A percentile compares a stretch with the other conserved stretches of the same genome.
Conservation (phyloP, 2,113 vertebrate genomes). For the Psilopsiagon aymara region DNA sequence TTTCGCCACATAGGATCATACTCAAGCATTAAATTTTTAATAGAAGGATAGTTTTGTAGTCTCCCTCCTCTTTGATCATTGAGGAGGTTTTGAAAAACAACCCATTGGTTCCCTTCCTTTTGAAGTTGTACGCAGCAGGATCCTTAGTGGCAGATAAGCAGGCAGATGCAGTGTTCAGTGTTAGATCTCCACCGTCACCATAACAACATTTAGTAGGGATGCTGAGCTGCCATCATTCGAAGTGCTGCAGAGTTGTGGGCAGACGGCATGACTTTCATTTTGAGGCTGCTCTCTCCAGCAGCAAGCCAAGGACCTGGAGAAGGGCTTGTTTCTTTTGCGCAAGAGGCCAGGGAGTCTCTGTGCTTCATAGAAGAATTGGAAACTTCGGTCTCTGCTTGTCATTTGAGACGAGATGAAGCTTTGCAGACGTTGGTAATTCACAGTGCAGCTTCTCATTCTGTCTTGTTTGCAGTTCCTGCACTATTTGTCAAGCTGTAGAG, state of each 20-base stretch:
- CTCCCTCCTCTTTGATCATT: neutral
- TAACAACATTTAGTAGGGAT: slow-evolving; percentile 34
- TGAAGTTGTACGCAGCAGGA: slow-evolving; percentile 24
- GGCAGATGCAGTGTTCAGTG: neutral
- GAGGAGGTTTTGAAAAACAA: neutral
- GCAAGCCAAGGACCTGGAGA: neutral
- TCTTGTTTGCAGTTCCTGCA: neutral
- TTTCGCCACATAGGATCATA: neutral
- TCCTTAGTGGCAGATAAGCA: neutral
- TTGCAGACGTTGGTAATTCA: neutral
- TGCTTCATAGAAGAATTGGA: neutral
- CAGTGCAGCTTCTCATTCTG: neutral
- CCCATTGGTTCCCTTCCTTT: neutral
- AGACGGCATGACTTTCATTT: neutral
- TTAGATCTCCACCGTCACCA: slow-evolving; percentile 19
- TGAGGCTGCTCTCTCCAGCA: neutral
- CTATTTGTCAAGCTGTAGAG: neutral
- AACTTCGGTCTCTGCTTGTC: neutral
- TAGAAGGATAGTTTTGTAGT: neutral
- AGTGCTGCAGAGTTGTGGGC: neutral
- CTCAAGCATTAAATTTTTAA: neutral
- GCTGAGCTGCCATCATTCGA: neutral
- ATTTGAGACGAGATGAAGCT: neutral
- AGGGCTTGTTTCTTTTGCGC: neutral
- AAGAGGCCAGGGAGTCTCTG: neutral